These are phyloP conservation scores for Chloropsis hardwickii DNA, from an alignment of 2,113 vertebrate genomes.

Conservation along the genomic window DNA sequence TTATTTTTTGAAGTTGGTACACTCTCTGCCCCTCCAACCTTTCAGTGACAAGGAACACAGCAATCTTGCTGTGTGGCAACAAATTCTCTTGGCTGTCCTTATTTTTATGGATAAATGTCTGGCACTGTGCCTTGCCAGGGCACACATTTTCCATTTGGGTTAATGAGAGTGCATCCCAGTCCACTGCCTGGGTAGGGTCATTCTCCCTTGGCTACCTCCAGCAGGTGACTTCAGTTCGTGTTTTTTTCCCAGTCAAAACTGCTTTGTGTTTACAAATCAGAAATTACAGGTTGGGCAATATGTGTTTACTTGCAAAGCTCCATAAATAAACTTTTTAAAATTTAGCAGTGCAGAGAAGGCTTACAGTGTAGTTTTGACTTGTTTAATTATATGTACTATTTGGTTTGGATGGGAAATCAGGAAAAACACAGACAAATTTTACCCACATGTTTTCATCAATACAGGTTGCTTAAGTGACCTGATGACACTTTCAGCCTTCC, in stretches of 20 bases:
- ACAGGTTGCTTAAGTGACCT: neutral
- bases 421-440: neutral
- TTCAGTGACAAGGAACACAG: neutral
- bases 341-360: neutral
- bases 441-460: neutral
- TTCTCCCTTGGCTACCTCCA: neutral
- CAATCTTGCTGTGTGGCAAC: neutral
- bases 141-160: neutral
- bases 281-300: neutral
- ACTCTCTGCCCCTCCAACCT: neutral
- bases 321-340: neutral
- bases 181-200: neutral
- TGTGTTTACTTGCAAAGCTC: neutral
- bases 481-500: neutral
- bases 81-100: neutral
- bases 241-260: neutral
- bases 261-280: neutral
- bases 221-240: constrained; percentile 7
- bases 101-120: neutral
- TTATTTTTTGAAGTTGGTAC: neutral
- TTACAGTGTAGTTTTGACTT: neutral
- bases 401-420: neutral
- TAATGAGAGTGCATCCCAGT: constrained; percentile 31
- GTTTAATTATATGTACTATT: neutral
- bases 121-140: neutral